Conservation (phyloP, 2,113 vertebrate species). For the Picathartes gymnocephalus region DNA sequence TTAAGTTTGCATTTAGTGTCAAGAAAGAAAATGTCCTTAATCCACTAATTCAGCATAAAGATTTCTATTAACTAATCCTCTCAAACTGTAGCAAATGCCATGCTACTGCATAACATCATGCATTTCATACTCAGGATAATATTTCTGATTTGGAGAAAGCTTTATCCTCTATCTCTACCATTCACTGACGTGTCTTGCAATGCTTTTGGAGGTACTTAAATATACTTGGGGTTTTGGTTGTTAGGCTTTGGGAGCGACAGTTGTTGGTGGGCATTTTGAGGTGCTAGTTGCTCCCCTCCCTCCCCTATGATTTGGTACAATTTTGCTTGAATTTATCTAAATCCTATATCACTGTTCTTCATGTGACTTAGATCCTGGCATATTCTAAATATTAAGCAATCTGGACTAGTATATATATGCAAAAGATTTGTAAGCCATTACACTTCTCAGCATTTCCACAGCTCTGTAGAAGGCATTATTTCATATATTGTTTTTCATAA, state of each 20-base stretch:
- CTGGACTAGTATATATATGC: neutral
- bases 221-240: rapidly evolving
- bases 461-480: neutral
- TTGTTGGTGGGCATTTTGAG: rapidly evolving
- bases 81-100: constrained; percentile 1
- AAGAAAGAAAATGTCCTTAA: neutral
- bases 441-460: neutral
- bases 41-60: neutral
- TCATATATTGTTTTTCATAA: neutral
- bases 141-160: neutral
- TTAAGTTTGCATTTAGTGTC: neutral
- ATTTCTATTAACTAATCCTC: neutral
- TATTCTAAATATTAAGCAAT: neutral
- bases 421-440: neutral
- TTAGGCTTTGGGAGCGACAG: neutral
- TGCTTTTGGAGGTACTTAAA: neutral
- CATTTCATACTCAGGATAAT: neutral
- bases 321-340: neutral
- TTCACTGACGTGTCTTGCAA: neutral
- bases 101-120: neutral
- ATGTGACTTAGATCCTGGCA: neutral
- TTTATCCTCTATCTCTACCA: neutral
- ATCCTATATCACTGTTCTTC: neutral
- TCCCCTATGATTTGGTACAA: neutral
- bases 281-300: rapidly evolving